Conservation (phyloP, 2,888 invertebrate species). For the Oscheius sp. region DNA sequence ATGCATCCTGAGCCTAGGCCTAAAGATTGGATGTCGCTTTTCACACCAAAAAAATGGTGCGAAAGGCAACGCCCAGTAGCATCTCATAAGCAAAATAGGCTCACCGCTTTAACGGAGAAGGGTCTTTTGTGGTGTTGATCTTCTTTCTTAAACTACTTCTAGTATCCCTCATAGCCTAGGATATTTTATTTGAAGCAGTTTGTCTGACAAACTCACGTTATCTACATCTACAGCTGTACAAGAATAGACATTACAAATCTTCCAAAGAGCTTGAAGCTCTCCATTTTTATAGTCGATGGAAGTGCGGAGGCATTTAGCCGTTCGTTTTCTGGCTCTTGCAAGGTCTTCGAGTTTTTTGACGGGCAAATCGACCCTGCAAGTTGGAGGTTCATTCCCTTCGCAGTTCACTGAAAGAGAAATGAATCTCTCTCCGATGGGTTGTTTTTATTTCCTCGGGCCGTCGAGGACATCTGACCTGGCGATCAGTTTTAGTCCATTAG, state of each 20-base stretch:
- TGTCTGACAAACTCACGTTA: constrained; percentile 21
- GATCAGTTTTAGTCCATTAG: too few relatives aligned
- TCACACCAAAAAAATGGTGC: background rate
- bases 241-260: constrained; percentile 37
- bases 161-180: constrained; percentile 38
- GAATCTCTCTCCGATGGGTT: too few relatives aligned
- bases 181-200: background rate
- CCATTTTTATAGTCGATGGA: constrained; percentile 32
- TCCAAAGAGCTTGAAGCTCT: constrained; percentile 37
- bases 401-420: too few relatives aligned
- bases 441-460: too few relatives aligned
- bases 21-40: background rate
- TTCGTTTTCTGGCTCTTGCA: constrained; percentile 13
- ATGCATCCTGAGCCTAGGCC: background rate
- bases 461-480: too few relatives aligned
- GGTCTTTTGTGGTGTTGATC: constrained; percentile 22
- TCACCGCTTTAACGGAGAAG: constrained; percentile 19
- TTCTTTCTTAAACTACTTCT: constrained; percentile 30
- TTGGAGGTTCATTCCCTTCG: too few relatives aligned
- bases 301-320: constrained; percentile 31
- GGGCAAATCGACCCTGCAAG: constrained; percentile 37
- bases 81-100: background rate
- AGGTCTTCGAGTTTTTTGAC: constrained; percentile 36
- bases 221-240: constrained; percentile 34
- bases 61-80: background rate